A percentile compares a stretch with the other conserved stretches of the same genome.
Conservation (phyloP, 35 echinoderm and acorn worm genomes). For the Stichopus chloronotus region DNA sequence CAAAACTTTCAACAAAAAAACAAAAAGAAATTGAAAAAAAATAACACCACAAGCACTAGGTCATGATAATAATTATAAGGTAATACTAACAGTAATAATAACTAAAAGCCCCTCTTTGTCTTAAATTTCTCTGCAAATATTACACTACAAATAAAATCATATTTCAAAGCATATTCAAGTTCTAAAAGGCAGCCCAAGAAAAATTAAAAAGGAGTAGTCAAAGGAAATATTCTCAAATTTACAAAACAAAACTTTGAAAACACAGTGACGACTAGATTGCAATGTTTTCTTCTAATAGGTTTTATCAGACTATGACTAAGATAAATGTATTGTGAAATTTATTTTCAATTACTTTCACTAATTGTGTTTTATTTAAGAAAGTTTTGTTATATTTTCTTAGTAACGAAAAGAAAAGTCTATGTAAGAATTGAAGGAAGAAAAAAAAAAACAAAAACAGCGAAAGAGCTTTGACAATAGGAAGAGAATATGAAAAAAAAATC, state of each 20-base stretch:
- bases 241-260: background rate
- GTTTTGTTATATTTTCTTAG: background rate
- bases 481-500: background rate
- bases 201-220: background rate
- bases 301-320: too few species aligned
- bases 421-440: background rate
- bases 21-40: background rate
- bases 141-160: constrained; percentile 45
- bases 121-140: constrained; percentile 41
- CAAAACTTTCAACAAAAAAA: constrained; percentile 34
- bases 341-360: too few species aligned
- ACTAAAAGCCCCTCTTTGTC: constrained; percentile 9
- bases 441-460: too few species aligned
- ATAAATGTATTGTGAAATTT: too few species aligned
- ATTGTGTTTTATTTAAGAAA: too few species aligned
- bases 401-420: background rate
- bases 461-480: background rate
- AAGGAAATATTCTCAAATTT: constrained; percentile 18
- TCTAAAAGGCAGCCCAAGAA: constrained; percentile 3
- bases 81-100: background rate
- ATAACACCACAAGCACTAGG: constrained; percentile 36
- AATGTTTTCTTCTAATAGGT: background rate
- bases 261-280: background rate
- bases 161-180: constrained; percentile 8
- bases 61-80: background rate